Conservation (phyloP, 2,113 vertebrate species). For the Serinus canaria region DNA sequence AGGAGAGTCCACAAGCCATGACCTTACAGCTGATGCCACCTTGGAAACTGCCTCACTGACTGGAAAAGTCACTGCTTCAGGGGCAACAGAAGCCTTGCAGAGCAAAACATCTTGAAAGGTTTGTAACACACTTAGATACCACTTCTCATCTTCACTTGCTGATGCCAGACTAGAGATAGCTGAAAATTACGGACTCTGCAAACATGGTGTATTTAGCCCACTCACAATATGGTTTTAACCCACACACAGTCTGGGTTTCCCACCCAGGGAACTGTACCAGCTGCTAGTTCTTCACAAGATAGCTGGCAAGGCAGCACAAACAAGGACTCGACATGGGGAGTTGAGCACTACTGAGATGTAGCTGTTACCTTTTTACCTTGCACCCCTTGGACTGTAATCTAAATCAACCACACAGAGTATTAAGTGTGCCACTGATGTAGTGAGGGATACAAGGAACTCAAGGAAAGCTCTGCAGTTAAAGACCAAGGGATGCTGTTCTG, state of each 20-base stretch:
- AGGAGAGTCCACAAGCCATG: not conserved
- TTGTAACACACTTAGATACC: not conserved
- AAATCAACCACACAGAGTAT: not conserved
- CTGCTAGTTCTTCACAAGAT: not conserved
- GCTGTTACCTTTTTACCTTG: not conserved
- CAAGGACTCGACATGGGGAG: not conserved
- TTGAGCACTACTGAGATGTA: not conserved
- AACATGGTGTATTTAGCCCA: slow-evolving; percentile 9
- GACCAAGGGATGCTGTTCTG: not conserved
- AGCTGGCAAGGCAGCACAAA: not conserved
- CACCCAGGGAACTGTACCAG: not conserved
- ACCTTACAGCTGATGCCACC: not conserved
- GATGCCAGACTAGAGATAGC: slow-evolving; percentile 16
- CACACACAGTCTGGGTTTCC: slow-evolving; percentile 23
- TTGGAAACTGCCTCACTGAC: not conserved
- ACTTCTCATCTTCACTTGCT: not conserved
- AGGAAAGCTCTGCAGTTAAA: not conserved
- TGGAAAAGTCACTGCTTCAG: not conserved
- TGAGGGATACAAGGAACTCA: not conserved
- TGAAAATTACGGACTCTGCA: not conserved
- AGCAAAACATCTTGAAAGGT: not conserved
- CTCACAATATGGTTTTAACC: slow-evolving; percentile 36
- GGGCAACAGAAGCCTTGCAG: not conserved
- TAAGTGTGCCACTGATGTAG: not conserved
- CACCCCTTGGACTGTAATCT: not conserved